Evolutionary conservation across 2,113 vertebrate genomes (phyloP), one percentile per base, ranked within the genome.

Genomic region (Kryptolebias marmoratus): DNA sequence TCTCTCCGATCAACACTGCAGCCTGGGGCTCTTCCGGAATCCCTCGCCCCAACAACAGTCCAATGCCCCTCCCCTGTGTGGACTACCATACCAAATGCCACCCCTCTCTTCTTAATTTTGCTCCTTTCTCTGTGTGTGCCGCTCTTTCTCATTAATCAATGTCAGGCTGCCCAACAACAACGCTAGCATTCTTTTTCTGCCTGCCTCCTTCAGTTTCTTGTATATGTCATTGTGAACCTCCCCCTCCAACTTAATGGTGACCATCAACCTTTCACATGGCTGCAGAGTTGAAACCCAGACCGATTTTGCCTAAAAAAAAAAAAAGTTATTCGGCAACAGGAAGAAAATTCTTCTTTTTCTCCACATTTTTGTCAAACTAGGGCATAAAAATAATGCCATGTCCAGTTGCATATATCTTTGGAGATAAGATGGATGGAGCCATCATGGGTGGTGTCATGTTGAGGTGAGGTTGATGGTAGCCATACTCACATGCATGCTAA

Each of bases 381-480:
- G 53, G 50, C 56, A 70, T 74, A 64, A 91, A 93, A 95, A 92
- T 50, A 73, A 95, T 91, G 89, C 92, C 64, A 90, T 90, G 90
- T 94, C 95, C 92, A 93, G 94, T 96, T 95, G 93, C 95, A 96
- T 96, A 96, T 96, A 96, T 96, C 94, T 94, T 93, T 91, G 91
- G 96, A 93, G 94, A 95, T 95, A 63, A 71, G 81, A 78, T 79
- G 71, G 76, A 84, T 82, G 84, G 73, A 76, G 80, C 63, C 54
- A 49, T 79, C 65, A 64, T 66, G 62, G 73, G 68, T 28, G 31
- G 31, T 0, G 86, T 93, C 39, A 42, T 10, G 39, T 42, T 42
- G 8, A 42, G 39, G 39, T 9, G 10, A 42, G 10, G 10, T 42
- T 42, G 39, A 42, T 42, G 39, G 5, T 10, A 42, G 39, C 39